Evolutionary conservation across 2,797 vertebrate species (phyloP).

Genomic region (Arctocebus calabarensis): DNA sequence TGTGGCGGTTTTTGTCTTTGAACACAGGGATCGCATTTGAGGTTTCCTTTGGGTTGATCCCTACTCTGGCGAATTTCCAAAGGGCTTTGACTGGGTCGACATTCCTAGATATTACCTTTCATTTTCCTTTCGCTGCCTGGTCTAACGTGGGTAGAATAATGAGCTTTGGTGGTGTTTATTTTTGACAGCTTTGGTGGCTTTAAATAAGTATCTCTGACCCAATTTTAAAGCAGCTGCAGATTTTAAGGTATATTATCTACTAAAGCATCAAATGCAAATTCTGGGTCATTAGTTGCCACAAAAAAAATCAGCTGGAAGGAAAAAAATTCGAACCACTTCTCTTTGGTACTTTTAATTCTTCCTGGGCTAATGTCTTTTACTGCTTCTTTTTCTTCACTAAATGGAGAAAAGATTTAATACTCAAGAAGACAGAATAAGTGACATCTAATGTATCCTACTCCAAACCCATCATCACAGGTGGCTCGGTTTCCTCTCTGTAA

Average conservation of each 20-base stretch:
- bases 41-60: slow-evolving; percentile 9
- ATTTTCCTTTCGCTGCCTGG: slow-evolving; percentile 55
- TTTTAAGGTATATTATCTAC: slow-evolving; percentile 61
- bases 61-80: slow-evolving; percentile 41
- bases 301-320: slow-evolving; percentile 42
- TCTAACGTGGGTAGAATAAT: slow-evolving; percentile 66
- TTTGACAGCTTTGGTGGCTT: slow-evolving; percentile 72
- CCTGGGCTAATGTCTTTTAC: neutral
- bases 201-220: slow-evolving; percentile 73
- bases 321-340: slow-evolving; percentile 24
- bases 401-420: neutral
- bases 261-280: slow-evolving; percentile 18
- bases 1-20: slow-evolving; percentile 32
- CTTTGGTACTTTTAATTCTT: slow-evolving; percentile 51
- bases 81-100: slow-evolving; percentile 37
- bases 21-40: neutral
- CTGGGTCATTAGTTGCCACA: slow-evolving; percentile 47
- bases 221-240: slow-evolving; percentile 68
- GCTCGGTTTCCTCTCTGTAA: neutral
- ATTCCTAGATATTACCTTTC: slow-evolving; percentile 54
- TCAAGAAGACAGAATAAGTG: neutral
- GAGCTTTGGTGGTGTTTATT: slow-evolving; percentile 65
- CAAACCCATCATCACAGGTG: neutral
- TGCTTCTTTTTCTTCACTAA: neutral
- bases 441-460: neutral